phyloP scores from a whole-genome alignment of 2,797 vertebrate genomes.

The Acipenser transmontanus region DNA sequence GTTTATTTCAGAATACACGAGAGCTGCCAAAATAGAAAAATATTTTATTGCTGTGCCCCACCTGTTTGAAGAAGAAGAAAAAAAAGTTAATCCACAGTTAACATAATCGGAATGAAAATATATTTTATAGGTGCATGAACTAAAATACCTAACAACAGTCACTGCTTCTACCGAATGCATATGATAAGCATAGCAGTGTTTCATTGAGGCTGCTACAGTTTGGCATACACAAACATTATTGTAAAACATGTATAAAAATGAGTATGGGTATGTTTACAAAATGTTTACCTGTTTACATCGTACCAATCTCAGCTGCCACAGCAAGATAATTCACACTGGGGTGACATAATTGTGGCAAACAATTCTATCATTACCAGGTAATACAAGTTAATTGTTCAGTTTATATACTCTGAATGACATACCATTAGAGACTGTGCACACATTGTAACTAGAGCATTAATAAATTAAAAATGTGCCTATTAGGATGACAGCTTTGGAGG shows the following conservation, averaged over 20 bases:
- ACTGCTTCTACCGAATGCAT: too few relatives aligned
- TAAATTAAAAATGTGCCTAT: slow-evolving; percentile 86
- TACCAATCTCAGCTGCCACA: slow-evolving; percentile 19
- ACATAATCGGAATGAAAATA: too few relatives aligned
- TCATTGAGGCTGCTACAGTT: too few relatives aligned
- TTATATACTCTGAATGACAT: slow-evolving; percentile 79
- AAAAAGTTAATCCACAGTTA: too few relatives aligned
- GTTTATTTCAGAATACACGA: slow-evolving; percentile 62
- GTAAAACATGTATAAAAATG: too few relatives aligned
- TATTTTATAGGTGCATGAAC: too few relatives aligned
- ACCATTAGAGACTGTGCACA: slow-evolving; percentile 78
- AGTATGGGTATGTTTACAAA: slow-evolving; percentile 14
- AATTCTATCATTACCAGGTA: slow-evolving; percentile 85
- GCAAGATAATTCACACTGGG: slow-evolving; percentile 22
- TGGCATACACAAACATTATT: too few relatives aligned
- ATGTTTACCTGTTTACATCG: slow-evolving; percentile 20
- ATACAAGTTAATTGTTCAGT: slow-evolving; percentile 91
- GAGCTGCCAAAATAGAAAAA: slow-evolving; percentile 65
- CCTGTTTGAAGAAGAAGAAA: slow-evolving; percentile 51
- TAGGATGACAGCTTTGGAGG: slow-evolving; percentile 87
- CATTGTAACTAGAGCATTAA: slow-evolving; percentile 80
- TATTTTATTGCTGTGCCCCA: slow-evolving; percentile 64
- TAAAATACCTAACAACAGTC: too few relatives aligned
- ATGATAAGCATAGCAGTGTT: too few relatives aligned
- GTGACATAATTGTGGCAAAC: slow-evolving; percentile 51